Conservation (phyloP, 2,797 vertebrate genomes). For the Furcifer pardalis region DNA sequence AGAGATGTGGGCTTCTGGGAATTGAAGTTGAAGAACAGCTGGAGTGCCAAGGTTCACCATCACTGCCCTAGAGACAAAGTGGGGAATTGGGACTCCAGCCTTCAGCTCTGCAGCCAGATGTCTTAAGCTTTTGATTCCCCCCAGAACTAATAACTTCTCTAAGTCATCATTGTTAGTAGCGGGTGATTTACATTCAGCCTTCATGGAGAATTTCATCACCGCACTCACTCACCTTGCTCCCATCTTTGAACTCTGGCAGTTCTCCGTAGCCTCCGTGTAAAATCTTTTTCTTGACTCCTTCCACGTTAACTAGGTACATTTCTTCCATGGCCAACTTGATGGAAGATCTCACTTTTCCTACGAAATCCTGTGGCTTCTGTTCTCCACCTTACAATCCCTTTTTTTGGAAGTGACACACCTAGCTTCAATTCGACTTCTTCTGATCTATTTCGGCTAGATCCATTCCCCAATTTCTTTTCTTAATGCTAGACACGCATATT, state of each 20-base stretch:
- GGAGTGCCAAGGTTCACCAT: no score
- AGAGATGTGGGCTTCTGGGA: no score
- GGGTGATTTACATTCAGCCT: background rate
- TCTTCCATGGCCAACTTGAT: conserved; percentile 77
- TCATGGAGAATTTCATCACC: background rate
- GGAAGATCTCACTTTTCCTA: background rate
- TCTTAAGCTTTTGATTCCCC: background rate
- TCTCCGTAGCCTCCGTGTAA: conserved; percentile 83
- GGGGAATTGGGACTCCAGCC: no score
- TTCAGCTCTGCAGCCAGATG: no score
- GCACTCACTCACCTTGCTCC: conserved; percentile 81
- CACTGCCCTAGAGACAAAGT: no score
- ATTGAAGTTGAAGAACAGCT: no score
- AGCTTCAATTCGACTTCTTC: background rate
- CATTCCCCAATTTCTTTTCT: background rate
- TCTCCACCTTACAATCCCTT: background rate
- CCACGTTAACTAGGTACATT: conserved; percentile 80
- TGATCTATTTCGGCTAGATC: background rate
- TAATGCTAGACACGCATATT: no score
- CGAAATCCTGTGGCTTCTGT: background rate
- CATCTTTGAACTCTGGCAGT: conserved; percentile 82
- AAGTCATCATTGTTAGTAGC: background rate
- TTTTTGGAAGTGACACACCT: background rate
- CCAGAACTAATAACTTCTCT: no score
- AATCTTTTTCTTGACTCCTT: conserved; percentile 89